Base-by-base conservation (phyloP, 2,113 vertebrate genomes). In the Sorex fumeus region DNA sequence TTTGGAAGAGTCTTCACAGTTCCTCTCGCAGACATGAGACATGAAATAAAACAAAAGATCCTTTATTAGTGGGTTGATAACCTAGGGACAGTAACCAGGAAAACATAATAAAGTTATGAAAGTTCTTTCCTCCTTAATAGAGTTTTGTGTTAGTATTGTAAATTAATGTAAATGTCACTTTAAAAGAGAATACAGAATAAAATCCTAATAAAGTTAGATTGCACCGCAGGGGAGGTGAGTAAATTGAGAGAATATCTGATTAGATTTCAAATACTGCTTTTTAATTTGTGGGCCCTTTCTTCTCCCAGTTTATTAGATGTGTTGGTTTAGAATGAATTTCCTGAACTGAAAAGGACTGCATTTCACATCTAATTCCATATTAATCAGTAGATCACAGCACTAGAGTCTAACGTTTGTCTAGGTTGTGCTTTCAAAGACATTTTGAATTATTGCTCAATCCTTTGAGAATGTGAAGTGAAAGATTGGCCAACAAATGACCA, bases 141-240 rank as follows among this genome's bases (percentile, higher is more conserved):
- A 93, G 83, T 91, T 96, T 96, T 96, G 87, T 91, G 95, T 96
- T 97, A 93, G 94, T 94, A 82, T 94, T 97, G 89, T 96, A 97
- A 97, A 97, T 98, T 96, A 97, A 97, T 97, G 93, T 96, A 97
- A 97, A 97, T 96, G 96, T 96, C 96, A 97, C 93, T 98, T 98
- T 96, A 97, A 97, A 98, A 97, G 94, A 93, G 96, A 97, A 97
- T 97, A 91, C 28, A 7, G 93, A 97, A 97, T 96, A 97, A 97
- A 97, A 96, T 94, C 95, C 91, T 97, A 97, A 97, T 97, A 97
- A 97, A 97, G 94, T 93, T 95, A 94, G 95, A 95, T 81, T 90
- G 96, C 95, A 96, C 96, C 70, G 19, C 95, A 96, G 96, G 95
- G 95, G 96, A 94, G 94, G 94, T 94, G 90, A 97, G 95, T 96